phyloP scores from a whole-genome alignment of 2,113 vertebrate species.

The Cinclus mexicanus region DNA sequence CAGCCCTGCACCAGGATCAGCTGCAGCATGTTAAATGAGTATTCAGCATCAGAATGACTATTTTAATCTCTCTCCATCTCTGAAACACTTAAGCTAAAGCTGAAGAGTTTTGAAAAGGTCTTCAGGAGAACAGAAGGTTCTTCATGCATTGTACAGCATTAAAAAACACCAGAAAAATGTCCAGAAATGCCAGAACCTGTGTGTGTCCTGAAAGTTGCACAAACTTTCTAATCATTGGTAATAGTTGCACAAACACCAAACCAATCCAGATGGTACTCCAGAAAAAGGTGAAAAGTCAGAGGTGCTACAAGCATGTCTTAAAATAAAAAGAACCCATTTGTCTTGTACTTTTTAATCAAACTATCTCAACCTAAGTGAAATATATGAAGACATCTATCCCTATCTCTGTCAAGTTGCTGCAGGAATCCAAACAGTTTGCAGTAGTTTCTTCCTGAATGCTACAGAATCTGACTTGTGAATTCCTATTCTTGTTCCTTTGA shows the following conservation, averaged over 20 bases:
- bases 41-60: conserved; percentile 26
- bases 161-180: background rate
- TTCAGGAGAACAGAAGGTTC: background rate
- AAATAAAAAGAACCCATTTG: background rate
- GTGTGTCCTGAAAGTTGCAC: background rate
- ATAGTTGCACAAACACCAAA: background rate
- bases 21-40: conserved; percentile 55
- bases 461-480: background rate
- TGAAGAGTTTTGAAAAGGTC: conserved; percentile 13
- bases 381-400: background rate
- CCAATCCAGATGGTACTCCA: background rate
- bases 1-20: conserved; percentile 63
- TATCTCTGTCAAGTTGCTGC: background rate
- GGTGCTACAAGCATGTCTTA: background rate
- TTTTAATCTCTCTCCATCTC: conserved; percentile 1
- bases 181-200: background rate
- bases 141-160: background rate
- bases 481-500: background rate
- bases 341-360: background rate
- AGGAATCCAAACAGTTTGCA: background rate
- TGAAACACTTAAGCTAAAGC: background rate
- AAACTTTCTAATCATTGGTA: background rate
- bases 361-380: background rate
- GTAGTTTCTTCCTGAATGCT: background rate
- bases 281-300: background rate